These are phyloP conservation scores for Aleadryas rufinucha DNA, from an alignment of 2,113 vertebrate genomes.

Conservation along the genomic window DNA sequence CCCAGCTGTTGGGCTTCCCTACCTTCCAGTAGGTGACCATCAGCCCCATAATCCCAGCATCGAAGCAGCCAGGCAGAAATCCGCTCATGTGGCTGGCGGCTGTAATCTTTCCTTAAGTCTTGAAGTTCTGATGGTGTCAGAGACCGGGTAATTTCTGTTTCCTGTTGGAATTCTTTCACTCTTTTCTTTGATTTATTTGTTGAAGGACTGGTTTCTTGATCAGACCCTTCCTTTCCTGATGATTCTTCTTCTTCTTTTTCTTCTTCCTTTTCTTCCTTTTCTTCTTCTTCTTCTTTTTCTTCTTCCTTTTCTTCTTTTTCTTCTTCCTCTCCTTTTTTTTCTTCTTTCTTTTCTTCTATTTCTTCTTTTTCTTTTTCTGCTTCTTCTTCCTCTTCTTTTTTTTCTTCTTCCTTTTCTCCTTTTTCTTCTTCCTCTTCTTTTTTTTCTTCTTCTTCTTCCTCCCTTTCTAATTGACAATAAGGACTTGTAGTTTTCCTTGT, in stretches of 20 bases:
- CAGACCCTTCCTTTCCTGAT: neutral
- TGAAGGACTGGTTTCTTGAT: neutral
- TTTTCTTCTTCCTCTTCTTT: neutral
- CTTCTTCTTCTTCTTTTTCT: rapidly evolving
- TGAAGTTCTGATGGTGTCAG: neutral
- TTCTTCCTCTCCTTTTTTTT: rapidly evolving
- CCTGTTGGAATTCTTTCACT: neutral
- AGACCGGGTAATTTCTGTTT: neutral
- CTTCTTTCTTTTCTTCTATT: rapidly evolving
- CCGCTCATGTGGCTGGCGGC: neutral
- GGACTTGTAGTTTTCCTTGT: neutral
- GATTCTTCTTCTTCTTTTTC: neutral
- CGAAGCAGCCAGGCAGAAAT: neutral
- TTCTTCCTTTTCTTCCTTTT: rapidly evolving
- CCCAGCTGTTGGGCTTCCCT: neutral
- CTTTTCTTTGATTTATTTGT: neutral
- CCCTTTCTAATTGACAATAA: neutral
- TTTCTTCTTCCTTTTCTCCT: neutral
- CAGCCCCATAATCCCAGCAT: neutral
- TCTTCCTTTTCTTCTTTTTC: rapidly evolving
- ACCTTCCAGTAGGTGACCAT: neutral
- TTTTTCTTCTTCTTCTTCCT: neutral
- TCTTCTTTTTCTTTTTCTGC: rapidly evolving
- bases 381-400: rapidly evolving
- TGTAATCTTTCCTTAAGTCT: neutral